These are phyloP conservation scores for Isaurus tuberculatus DNA, from an alignment of 92 coral and sea anemone genomes.

Conservation along the genomic window DNA sequence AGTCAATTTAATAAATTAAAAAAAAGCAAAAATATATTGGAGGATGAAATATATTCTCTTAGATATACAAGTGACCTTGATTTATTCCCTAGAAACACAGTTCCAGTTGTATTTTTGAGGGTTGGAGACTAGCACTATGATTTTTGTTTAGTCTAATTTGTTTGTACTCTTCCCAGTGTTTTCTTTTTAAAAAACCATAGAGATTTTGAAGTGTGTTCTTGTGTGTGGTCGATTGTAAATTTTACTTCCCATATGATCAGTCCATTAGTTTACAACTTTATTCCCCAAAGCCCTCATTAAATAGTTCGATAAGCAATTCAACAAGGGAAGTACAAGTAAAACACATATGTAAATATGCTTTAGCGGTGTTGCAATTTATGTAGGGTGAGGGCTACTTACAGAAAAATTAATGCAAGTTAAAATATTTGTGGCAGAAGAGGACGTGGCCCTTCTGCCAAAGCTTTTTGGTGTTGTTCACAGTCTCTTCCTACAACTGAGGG, in stretches of 20 bases:
- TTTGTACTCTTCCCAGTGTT: no score
- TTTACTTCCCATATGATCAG: constrained; percentile 10
- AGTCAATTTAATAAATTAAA: no score
- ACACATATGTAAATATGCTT: constrained; percentile 11
- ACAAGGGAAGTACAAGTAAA: neutral
- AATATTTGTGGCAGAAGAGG: neutral
- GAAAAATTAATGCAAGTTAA: constrained; percentile 9
- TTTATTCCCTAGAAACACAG: no score
- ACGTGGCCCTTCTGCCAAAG: constrained; percentile 3
- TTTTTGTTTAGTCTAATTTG: no score
- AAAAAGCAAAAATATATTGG: no score
- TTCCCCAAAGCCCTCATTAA: neutral
- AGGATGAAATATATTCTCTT: no score
- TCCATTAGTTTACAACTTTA: constrained; percentile 3
- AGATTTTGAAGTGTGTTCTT: neutral
- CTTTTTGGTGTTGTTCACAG: constrained; percentile 31
- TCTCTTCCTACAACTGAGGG: constrained; percentile 8
- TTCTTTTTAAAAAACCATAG: no score
- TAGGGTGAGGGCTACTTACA: neutral
- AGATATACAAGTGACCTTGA: no score
- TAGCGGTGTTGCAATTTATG: constrained; percentile 1
- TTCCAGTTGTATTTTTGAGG: no score
- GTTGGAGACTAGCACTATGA: no score
- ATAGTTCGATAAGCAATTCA: neutral
- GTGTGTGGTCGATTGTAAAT: constrained; percentile 8